Evolutionary conservation across 2,113 vertebrate species (phyloP).

Genomic region (Platysteira castanea): DNA sequence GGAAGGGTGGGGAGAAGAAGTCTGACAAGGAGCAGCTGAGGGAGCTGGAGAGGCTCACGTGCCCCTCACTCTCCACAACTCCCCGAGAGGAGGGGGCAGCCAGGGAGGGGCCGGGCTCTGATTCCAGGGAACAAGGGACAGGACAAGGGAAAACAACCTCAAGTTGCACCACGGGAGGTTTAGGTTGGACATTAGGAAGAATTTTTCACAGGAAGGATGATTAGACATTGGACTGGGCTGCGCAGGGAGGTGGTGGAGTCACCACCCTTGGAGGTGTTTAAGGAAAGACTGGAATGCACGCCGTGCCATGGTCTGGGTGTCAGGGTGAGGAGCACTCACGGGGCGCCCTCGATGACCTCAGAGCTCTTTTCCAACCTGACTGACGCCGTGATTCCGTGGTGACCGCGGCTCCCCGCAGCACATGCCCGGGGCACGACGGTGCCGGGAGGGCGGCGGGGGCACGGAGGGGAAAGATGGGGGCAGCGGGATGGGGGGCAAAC

Average conservation of each 20-base stretch:
- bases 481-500: fast-evolving
- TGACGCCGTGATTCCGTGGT: fast-evolving
- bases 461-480: not conserved
- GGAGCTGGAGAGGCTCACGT: not conserved
- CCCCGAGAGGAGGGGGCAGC: not conserved
- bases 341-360: not conserved
- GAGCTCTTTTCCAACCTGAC: not conserved
- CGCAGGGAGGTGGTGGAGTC: no score
- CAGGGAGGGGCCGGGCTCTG: fast-evolving
- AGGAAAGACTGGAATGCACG: not conserved
- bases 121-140: not conserved
- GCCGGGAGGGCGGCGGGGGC: no score
- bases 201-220: not conserved
- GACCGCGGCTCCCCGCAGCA: not conserved
- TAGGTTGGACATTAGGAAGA: not conserved
- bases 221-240: not conserved
- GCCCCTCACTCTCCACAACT: not conserved
- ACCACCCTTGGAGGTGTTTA: not conserved
- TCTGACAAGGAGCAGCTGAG: not conserved
- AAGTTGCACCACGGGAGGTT: not conserved
- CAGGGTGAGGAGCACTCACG: no score
- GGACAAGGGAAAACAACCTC: not conserved
- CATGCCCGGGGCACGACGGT: not conserved
- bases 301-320: not conserved
- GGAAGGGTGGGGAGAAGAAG: not conserved